Evolutionary conservation across 2,797 vertebrate species (phyloP), one percentile per base, ranked within the genome.

Genomic region (Labroides dimidiatus): DNA sequence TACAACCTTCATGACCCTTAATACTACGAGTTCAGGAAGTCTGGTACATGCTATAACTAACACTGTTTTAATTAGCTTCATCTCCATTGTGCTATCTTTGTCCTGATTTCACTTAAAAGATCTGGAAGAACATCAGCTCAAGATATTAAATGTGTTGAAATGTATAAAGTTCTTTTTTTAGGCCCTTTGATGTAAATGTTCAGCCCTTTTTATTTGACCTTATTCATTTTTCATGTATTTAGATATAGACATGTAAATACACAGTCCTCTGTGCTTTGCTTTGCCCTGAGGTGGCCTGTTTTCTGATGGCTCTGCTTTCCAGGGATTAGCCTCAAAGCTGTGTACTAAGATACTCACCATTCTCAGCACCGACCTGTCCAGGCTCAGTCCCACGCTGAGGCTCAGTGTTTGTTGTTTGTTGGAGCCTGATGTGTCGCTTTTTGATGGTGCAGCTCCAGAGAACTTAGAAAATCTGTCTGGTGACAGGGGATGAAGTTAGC

Each of bases 251-350:
- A 49, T 33, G 10, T 19, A 50, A 19, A 47, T 30, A 10, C 51
- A 42, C 10, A 24, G 33, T 20, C 52, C 24, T 7, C 5, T 73
- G 48, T 33, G 48, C 44, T 57, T 11, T 50, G 68, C 41, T 49
- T 75, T 88, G 64, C 68, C 82, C 75, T 72, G 23, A 75, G 73
- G 68, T 80, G 72, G 23, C 76, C 77, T 88, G 73, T 64, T 84
- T 75, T 73, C 80, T 80, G 84, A 85, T 84, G 23, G 56, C 84
- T 72, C 80, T 79, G 63, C 83, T 80, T 61, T 89, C 77, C 64
- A 76, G 78, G 85, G 94, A 93, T 94, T 94, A 91, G 70, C 36
- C 80, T 74, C 75, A 84, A 85, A 86, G 81, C 80, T 83, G 39
- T 72, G 52, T 63, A 67, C 82, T 77, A 77, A 75, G 69, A 69